Evolutionary conservation across 2,797 vertebrate genomes (phyloP).

Genomic region (Leuciscus waleckii): DNA sequence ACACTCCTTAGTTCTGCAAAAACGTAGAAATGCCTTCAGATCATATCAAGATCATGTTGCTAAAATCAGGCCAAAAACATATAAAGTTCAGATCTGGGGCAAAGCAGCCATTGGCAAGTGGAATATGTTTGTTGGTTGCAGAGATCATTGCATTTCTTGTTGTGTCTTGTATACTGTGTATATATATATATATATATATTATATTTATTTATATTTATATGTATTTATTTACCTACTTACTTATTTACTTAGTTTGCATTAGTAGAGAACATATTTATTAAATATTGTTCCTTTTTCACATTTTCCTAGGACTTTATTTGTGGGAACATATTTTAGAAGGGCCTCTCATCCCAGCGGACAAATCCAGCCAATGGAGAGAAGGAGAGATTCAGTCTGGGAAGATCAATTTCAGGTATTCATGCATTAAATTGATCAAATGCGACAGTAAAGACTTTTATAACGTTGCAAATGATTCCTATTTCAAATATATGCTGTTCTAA

Average conservation of each 20-base stretch:
- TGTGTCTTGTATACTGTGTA: background rate
- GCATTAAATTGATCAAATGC: background rate
- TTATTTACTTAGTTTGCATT: background rate
- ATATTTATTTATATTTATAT: too few species aligned
- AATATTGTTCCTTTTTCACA: background rate
- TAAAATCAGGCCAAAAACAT: constrained; percentile 77
- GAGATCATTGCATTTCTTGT: background rate
- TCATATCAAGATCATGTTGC: constrained; percentile 75
- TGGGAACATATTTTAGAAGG: constrained; percentile 97
- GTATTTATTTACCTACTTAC: too few species aligned
- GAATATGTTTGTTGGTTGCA: background rate
- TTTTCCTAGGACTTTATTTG: constrained; percentile 89
- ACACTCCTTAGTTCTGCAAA: constrained; percentile 80
- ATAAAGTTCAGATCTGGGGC: constrained; percentile 93
- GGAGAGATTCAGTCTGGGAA: constrained; percentile 86
- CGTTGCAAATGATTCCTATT: background rate
- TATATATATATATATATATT: too few species aligned
- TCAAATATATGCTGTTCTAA: background rate
- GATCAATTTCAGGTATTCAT: constrained; percentile 87
- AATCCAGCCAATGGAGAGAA: constrained; percentile 91
- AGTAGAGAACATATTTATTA: background rate
- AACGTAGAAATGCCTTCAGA: constrained; percentile 81
- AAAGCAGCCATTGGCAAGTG: constrained; percentile 95
- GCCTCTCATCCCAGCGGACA: constrained; percentile 85
- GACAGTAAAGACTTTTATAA: background rate